These are phyloP conservation scores for Chelon labrosus DNA, from an alignment of 2,797 vertebrate genomes.

Conservation along the genomic window DNA sequence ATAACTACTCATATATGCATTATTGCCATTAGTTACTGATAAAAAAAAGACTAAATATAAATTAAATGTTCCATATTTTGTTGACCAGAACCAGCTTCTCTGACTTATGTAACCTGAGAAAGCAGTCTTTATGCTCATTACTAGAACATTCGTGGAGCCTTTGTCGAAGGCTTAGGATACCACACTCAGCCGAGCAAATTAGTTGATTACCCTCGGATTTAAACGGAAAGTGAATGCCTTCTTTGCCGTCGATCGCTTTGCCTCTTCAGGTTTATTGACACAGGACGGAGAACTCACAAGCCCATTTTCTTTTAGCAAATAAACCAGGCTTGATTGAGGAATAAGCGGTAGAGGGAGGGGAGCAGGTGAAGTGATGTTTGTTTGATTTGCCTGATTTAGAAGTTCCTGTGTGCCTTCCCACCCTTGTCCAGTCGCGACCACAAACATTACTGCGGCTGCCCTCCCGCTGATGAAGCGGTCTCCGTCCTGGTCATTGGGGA, in stretches of 20 bases:
- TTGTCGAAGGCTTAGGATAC: slow-evolving; percentile 49
- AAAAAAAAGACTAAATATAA: slow-evolving; percentile 32
- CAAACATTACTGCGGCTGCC: slow-evolving; percentile 21
- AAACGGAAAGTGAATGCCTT: slow-evolving; percentile 75
- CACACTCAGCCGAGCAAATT: slow-evolving; percentile 73
- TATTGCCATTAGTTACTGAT: not conserved
- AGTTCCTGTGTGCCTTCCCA: slow-evolving; percentile 12
- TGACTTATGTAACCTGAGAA: slow-evolving; percentile 51
- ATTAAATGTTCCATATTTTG: slow-evolving; percentile 15
- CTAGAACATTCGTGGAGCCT: slow-evolving; percentile 44
- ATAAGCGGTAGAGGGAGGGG: slow-evolving; percentile 4
- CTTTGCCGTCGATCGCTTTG: slow-evolving; percentile 73
- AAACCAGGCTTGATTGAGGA: slow-evolving; percentile 49
- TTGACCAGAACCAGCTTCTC: not conserved
- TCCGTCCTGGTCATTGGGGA: slow-evolving; percentile 43
- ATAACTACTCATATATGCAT: slow-evolving; percentile 8
- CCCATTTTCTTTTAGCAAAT: slow-evolving; percentile 53
- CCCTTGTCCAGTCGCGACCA: slow-evolving; percentile 19
- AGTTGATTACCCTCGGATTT: slow-evolving; percentile 76
- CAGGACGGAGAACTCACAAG: slow-evolving; percentile 10
- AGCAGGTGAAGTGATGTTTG: slow-evolving; percentile 15
- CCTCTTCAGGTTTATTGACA: slow-evolving; percentile 70
- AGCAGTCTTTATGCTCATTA: slow-evolving; percentile 55
- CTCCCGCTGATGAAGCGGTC: slow-evolving; percentile 66
- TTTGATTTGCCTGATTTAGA: slow-evolving; percentile 54